Conservation (phyloP, 2,888 invertebrate species). For the Phalera bucephala region DNA sequence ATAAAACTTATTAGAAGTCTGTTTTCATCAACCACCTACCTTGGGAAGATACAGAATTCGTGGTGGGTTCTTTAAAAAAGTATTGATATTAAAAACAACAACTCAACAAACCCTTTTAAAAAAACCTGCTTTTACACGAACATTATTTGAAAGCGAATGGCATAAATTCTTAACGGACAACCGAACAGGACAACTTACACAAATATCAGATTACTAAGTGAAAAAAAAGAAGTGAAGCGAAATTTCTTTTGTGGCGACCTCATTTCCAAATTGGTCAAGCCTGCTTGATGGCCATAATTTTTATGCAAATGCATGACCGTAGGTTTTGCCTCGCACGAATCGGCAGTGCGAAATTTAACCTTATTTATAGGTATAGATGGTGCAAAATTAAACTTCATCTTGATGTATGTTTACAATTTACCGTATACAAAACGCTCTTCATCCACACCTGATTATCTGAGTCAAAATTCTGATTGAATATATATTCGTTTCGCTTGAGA, state of each 20-base stretch:
- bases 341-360: constrained; percentile 3
- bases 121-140: neutral
- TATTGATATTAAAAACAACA: too few species aligned
- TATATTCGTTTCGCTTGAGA: constrained; percentile 29
- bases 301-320: constrained; percentile 45
- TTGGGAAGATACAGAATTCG: too few species aligned
- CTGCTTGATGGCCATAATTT: constrained; percentile 46
- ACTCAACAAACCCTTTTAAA: too few species aligned
- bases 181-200: constrained; percentile 33
- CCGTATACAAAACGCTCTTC: constrained; percentile 18
- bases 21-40: too few species aligned
- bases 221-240: constrained; percentile 42
- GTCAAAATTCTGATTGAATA: constrained; percentile 37
- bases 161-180: constrained; percentile 42
- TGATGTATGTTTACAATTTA: constrained; percentile 9
- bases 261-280: constrained; percentile 41
- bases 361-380: rapidly evolving
- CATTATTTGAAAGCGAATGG: constrained; percentile 40
- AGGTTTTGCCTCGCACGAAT: neutral
- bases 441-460: constrained; percentile 42
- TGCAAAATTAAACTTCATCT: neutral
- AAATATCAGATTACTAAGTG: constrained; percentile 51
- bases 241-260: constrained; percentile 35
- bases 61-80: too few species aligned
- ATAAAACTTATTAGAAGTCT: too few species aligned